A percentile compares a stretch with the other conserved stretches of the same genome.
These are phyloP conservation scores for Drosophila orena DNA, from an alignment of 1,140 invertebrate species.

Conservation along the genomic window DNA sequence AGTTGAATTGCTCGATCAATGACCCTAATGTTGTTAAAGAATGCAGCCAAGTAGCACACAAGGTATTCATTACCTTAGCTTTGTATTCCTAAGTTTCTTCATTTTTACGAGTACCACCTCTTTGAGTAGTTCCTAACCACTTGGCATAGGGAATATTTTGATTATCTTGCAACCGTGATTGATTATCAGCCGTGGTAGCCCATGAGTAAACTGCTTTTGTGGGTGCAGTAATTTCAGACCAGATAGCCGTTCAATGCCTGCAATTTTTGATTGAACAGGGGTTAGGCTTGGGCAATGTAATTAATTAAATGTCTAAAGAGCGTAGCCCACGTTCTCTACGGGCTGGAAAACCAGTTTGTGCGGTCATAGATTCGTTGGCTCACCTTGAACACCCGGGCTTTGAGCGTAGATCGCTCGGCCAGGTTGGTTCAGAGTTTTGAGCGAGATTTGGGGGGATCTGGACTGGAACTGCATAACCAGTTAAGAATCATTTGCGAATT, in stretches of 20 bases:
- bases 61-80: conserved; percentile 1
- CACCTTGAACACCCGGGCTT: conserved; percentile 23
- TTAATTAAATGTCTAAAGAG: conserved; percentile 29
- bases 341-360: conserved; percentile 38
- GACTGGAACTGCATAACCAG: conserved; percentile 51
- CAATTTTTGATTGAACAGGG: conserved; percentile 14
- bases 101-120: background rate
- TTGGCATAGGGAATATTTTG: conserved; percentile 7
- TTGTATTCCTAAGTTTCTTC: conserved; percentile 2
- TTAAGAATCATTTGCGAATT: conserved; percentile 56
- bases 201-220: conserved; percentile 20
- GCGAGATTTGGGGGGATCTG: conserved; percentile 23
- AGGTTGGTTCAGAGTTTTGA: conserved; percentile 33
- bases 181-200: conserved; percentile 26
- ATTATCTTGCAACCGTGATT: conserved; percentile 8
- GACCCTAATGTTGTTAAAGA: background rate
- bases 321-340: conserved; percentile 21
- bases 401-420: background rate
- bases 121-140: conserved; percentile 1
- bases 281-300: conserved; percentile 8
- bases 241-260: conserved; percentile 51
- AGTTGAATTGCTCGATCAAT: conserved; percentile 1
- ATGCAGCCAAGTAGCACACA: background rate
- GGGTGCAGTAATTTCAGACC: conserved; percentile 12
- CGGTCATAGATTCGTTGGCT: conserved; percentile 36